A percentile compares a stretch with the other conserved stretches of the same genome.
Evolutionary conservation across 2,888 invertebrate species (phyloP).

Genomic region (Plutella xylostella): DNA sequence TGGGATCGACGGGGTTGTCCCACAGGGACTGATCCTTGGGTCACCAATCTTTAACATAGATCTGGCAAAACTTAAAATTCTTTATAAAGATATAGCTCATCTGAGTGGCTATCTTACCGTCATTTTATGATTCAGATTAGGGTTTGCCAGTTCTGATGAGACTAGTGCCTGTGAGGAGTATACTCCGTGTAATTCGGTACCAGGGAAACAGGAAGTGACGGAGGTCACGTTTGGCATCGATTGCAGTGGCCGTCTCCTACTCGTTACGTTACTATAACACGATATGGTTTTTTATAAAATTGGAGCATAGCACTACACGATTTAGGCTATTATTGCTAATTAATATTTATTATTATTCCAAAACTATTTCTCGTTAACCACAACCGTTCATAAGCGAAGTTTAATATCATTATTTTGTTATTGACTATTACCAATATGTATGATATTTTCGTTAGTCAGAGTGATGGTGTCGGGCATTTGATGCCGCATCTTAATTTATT

Average conservation of each 20-base stretch:
- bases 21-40: no score
- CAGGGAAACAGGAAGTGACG: constrained; percentile 12
- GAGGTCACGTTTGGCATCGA: constrained; percentile 8
- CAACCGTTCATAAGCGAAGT: constrained; percentile 71
- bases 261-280: no score
- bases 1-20: no score
- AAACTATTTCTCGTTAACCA: constrained; percentile 67
- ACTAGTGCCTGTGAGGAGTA: no score
- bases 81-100: no score
- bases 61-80: no score
- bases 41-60: no score
- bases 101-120: no score
- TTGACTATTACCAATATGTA: constrained; percentile 63
- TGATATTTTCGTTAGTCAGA: constrained; percentile 28
- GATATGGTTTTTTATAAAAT: constrained; percentile 57
- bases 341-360: constrained; percentile 56
- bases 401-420: constrained; percentile 63
- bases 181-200: constrained; percentile 23
- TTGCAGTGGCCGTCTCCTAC: constrained; percentile 35
- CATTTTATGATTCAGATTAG: no score
- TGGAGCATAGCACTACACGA: constrained; percentile 45
- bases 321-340: constrained; percentile 67
- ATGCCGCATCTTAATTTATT: constrained; percentile 50
- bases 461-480: constrained; percentile 34
- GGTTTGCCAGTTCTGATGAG: no score